Evolutionary conservation across 2,888 invertebrate genomes (phyloP).

Genomic region (Agonopterix alstromeriana): DNA sequence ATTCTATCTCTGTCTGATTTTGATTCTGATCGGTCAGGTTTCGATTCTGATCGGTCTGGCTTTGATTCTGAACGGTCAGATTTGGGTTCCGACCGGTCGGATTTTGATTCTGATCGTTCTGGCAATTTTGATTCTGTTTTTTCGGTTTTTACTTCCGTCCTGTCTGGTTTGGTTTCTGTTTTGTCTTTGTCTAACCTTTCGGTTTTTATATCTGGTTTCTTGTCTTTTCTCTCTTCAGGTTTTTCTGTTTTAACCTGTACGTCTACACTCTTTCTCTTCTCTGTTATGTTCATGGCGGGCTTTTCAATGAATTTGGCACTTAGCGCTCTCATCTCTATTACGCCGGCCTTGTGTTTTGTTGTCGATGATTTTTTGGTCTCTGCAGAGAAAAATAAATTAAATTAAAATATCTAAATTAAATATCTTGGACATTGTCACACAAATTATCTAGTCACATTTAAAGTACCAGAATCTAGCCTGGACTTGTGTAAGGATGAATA

Average conservation of each 20-base stretch:
- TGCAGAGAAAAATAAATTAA: slow-evolving; percentile 23
- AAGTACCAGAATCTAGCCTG: too few relatives aligned
- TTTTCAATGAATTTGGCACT: slow-evolving; percentile 64
- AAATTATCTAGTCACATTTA: too few relatives aligned
- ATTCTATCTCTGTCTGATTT: slow-evolving; percentile 10
- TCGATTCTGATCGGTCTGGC: slow-evolving; percentile 3
- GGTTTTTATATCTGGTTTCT: slow-evolving; percentile 16
- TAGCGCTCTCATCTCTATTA: slow-evolving; percentile 69
- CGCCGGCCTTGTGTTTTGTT: slow-evolving; percentile 60
- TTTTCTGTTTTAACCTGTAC: slow-evolving; percentile 37
- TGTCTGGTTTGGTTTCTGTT: slow-evolving; percentile 13
- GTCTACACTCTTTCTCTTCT: slow-evolving; percentile 51
- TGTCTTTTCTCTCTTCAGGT: slow-evolving; percentile 28
- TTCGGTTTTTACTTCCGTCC: slow-evolving; percentile 13
- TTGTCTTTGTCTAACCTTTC: slow-evolving; percentile 7
- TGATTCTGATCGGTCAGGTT: not conserved
- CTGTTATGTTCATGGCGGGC: slow-evolving; percentile 44
- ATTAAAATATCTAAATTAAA: too few relatives aligned
- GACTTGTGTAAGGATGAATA: too few relatives aligned
- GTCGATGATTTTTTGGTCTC: slow-evolving; percentile 45
- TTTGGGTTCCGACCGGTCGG: not conserved
- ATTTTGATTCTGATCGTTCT: not conserved
- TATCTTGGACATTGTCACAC: too few relatives aligned
- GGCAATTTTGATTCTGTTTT: slow-evolving; percentile 5
- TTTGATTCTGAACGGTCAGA: not conserved